Conservation (phyloP, 53 echinoderm and acorn worm species). For the Echinometra lucunter region DNA sequence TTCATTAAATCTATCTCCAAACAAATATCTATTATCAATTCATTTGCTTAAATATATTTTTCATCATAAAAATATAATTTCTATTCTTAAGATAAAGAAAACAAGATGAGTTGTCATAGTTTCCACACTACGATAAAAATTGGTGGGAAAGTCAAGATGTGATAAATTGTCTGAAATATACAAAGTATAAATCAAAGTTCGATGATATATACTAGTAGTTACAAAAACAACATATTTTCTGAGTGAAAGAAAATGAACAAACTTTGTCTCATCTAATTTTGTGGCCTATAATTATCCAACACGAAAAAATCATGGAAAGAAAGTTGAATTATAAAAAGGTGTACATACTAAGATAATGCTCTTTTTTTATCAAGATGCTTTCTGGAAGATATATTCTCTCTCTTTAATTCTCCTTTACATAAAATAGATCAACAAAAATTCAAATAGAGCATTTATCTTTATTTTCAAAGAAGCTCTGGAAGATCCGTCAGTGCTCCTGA, state of each 20-base stretch:
- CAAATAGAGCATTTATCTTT: not conserved
- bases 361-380: constrained; percentile 42
- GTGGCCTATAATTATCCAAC: not conserved
- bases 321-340: not conserved
- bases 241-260: constrained; percentile 34
- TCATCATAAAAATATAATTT: constrained; percentile 52
- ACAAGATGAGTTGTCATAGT: constrained; percentile 35
- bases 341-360: not conserved
- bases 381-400: constrained; percentile 30
- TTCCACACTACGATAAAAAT: constrained; percentile 2
- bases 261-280: not conserved
- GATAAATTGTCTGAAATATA: constrained; percentile 22
- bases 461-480: constrained; percentile 22
- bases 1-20: not conserved
- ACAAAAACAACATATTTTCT: constrained; percentile 1
- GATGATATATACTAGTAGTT: not conserved
- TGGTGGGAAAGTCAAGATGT: constrained; percentile 50
- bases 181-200: constrained; percentile 12
- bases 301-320: not conserved
- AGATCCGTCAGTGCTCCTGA: constrained; percentile 18
- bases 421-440: not conserved
- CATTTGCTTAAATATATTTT: constrained; percentile 10
- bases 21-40: constrained; percentile 19
- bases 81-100: constrained; percentile 29
- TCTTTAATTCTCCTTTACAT: constrained; percentile 5